Conservation (phyloP, 2,888 invertebrate species). For the Candidula unifasciata region DNA sequence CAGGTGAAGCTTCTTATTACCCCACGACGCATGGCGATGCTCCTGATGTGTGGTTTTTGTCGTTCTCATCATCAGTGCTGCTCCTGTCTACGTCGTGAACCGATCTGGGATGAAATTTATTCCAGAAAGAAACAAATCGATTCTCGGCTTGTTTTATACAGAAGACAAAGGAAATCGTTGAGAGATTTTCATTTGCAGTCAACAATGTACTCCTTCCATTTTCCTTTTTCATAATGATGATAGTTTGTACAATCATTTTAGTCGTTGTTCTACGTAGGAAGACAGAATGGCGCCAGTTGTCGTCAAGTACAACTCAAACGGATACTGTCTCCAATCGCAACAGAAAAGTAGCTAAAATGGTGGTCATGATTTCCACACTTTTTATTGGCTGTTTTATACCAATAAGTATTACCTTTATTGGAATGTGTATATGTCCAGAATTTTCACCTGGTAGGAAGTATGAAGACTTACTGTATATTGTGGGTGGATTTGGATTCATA, state of each 20-base stretch:
- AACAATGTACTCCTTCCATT: background rate
- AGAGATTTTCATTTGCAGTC: background rate
- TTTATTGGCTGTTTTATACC: conserved; percentile 20
- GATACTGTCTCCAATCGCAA: background rate
- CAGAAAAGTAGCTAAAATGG: conserved; percentile 3
- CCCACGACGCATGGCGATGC: background rate
- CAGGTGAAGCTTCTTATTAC: background rate
- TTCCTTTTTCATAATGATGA: background rate
- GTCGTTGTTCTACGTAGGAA: background rate
- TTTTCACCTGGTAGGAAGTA: background rate
- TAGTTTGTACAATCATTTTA: background rate
- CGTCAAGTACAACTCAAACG: background rate
- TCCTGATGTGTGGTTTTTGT: background rate
- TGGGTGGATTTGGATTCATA: background rate
- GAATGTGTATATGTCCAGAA: background rate
- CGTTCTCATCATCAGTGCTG: background rate
- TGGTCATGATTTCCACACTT: conserved; percentile 17
- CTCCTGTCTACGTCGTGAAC: background rate
- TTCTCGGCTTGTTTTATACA: background rate
- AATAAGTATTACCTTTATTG: background rate
- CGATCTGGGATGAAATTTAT: background rate
- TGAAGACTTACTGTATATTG: background rate
- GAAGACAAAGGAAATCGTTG: background rate
- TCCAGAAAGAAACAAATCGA: background rate
- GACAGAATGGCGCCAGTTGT: background rate